These are phyloP conservation scores for Erannis defoliaria DNA, from an alignment of 2,888 invertebrate species.

Conservation along the genomic window DNA sequence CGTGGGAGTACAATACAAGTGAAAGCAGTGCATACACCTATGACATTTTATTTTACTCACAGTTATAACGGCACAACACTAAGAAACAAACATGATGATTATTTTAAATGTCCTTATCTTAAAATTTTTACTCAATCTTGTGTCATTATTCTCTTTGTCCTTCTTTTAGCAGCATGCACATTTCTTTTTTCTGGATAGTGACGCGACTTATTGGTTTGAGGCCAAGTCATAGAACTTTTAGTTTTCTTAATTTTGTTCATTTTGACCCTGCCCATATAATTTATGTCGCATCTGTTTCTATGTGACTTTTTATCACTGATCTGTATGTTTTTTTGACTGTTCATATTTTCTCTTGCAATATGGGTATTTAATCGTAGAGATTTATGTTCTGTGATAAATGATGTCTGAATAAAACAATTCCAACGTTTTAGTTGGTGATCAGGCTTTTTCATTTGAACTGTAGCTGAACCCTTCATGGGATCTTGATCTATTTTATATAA, in stretches of 20 bases:
- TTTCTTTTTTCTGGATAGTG: background rate
- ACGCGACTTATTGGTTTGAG: background rate
- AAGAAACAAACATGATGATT: background rate
- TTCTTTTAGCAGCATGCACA: background rate
- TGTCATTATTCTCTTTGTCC: background rate
- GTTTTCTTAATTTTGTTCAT: background rate
- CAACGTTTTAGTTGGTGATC: background rate
- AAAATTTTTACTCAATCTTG: background rate
- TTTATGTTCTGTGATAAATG: background rate
- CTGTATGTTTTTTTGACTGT: background rate
- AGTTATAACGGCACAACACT: background rate
- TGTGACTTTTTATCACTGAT: background rate
- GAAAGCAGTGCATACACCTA: conserved; percentile 44
- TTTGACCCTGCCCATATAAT: background rate
- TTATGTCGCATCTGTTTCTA: background rate
- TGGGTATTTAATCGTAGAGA: background rate
- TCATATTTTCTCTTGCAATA: background rate
- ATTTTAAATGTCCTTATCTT: background rate
- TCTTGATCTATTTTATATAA: background rate
- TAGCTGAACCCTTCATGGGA: background rate
- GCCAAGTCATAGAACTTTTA: background rate
- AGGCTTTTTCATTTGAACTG: background rate
- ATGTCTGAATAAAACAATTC: background rate
- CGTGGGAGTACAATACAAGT: conserved; percentile 78
- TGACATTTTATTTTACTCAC: background rate